These are phyloP conservation scores for Leucosticte australis DNA, from an alignment of 2,113 vertebrate species.

Conservation along the genomic window DNA sequence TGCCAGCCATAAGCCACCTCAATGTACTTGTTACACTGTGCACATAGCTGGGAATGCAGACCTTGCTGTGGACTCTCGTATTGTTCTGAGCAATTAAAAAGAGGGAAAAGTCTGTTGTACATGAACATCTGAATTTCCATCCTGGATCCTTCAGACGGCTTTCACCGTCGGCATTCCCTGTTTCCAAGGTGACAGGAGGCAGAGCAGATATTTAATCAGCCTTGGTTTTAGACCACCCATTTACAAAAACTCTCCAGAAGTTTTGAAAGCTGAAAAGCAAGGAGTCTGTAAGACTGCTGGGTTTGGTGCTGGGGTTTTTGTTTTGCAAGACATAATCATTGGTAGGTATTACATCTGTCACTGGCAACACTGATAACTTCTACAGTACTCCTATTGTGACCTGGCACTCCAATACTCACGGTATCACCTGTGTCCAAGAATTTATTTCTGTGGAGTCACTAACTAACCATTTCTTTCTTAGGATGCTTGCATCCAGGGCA, in stretches of 20 bases:
- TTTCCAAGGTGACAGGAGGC: background rate
- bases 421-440: background rate
- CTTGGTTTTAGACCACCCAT: background rate
- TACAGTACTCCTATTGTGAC: background rate
- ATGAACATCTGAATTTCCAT: background rate
- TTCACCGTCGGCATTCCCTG: background rate
- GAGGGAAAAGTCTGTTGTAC: background rate
- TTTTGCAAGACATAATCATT: background rate
- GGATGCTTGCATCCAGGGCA: conserved; percentile 42
- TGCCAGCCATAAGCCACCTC: background rate
- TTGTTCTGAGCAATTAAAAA: background rate
- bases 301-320: background rate
- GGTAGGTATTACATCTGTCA: background rate
- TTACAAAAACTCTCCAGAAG: background rate
- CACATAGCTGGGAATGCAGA: background rate
- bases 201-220: background rate
- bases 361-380: background rate
- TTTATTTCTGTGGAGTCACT: background rate
- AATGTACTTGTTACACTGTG: background rate
- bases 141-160: background rate
- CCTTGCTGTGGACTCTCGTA: rapidly evolving
- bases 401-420: background rate
- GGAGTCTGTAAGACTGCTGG: background rate
- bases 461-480: background rate
- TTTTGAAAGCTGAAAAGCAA: background rate